Conservation (phyloP, 2,888 invertebrate species). For the Phytoseiulus persimilis region DNA sequence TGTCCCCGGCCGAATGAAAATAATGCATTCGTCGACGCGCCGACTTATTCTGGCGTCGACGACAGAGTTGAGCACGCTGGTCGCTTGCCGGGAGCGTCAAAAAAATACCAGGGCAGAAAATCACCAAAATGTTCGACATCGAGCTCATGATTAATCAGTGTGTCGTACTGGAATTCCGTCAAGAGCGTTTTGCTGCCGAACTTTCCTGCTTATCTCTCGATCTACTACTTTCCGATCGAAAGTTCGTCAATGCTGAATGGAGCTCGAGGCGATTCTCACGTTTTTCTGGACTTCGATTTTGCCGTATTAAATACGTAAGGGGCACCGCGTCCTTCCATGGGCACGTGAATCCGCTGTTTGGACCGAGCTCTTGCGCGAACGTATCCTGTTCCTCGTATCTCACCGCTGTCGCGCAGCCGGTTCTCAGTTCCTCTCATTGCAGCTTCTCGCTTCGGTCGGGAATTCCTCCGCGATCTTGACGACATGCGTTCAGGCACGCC, state of each 20-base stretch:
- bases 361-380: not conserved
- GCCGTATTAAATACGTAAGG: not conserved
- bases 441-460: too few relatives aligned
- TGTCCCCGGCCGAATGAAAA: not conserved
- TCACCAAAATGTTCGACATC: not conserved
- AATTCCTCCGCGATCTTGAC: too few relatives aligned
- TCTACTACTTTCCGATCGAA: not conserved
- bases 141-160: not conserved
- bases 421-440: too few relatives aligned
- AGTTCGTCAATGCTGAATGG: not conserved
- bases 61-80: not conserved
- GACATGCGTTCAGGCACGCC: too few relatives aligned
- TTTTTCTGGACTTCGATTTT: not conserved
- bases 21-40: not conserved
- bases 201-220: not conserved
- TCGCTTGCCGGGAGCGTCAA: not conserved
- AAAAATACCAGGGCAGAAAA: not conserved
- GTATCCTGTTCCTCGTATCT: not conserved
- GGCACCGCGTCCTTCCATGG: not conserved
- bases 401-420: too few relatives aligned
- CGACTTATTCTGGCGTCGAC: not conserved
- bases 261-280: not conserved
- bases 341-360: not conserved
- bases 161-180: not conserved
- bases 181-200: not conserved